Percentiles rank a stretch among this genome's conserved stretches.
phyloP scores from a whole-genome alignment of 2,888 invertebrate genomes.

The Arctia plantaginis region DNA sequence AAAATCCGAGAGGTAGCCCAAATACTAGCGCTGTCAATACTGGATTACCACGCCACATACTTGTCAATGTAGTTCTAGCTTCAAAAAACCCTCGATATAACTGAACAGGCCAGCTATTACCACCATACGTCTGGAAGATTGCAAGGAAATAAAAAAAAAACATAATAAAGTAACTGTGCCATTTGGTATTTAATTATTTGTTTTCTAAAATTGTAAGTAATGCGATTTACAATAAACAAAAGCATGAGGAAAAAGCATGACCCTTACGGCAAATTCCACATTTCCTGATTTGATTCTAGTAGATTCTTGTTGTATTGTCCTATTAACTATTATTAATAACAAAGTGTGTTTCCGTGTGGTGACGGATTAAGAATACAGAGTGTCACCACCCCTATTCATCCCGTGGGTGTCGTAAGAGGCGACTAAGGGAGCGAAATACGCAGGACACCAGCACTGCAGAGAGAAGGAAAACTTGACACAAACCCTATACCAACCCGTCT shows the following conservation, averaged over 20 bases:
- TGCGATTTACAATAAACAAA: neutral
- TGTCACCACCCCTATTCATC: too few species aligned
- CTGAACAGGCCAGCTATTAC: constrained; percentile 91
- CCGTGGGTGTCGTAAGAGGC: too few species aligned
- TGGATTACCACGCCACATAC: constrained; percentile 97
- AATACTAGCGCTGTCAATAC: constrained; percentile 97
- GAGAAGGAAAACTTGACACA: too few species aligned
- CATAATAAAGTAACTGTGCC: neutral
- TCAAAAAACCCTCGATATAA: constrained; percentile 94
- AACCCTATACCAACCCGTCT: too few species aligned
- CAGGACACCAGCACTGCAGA: too few species aligned
- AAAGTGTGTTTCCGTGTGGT: too few species aligned
- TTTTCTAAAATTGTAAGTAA: too few species aligned
- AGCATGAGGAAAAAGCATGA: neutral
- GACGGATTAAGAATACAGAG: too few species aligned
- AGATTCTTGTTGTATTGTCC: too few species aligned
- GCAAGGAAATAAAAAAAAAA: neutral
- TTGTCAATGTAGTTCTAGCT: constrained; percentile 90
- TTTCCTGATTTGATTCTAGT: neutral
- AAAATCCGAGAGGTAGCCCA: constrained; percentile 96
- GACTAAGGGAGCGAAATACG: too few species aligned
- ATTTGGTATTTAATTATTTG: neutral
- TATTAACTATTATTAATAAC: too few species aligned
- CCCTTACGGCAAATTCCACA: neutral
- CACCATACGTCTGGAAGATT: constrained; percentile 91